A percentile compares a stretch with the other conserved stretches of the same genome.
phyloP scores from a whole-genome alignment of 1,140 invertebrate species.

The Drosophila guanche region DNA sequence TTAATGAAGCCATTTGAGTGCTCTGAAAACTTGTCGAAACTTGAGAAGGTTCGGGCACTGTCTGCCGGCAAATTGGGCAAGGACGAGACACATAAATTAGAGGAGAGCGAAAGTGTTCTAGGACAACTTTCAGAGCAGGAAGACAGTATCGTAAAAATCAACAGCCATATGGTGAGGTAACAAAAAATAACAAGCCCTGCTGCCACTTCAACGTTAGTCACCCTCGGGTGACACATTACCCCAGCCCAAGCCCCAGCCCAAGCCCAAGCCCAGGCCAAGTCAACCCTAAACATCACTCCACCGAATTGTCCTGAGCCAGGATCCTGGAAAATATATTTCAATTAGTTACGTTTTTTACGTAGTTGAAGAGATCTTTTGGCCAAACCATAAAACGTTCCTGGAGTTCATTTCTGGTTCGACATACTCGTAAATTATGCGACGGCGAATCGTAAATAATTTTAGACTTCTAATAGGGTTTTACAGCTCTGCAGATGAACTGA shows the following conservation, averaged over 20 bases:
- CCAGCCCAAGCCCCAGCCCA: slow-evolving; percentile 14
- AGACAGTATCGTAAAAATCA: slow-evolving; percentile 67
- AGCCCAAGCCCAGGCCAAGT: too few relatives aligned
- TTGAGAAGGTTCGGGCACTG: slow-evolving; percentile 29
- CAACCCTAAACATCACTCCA: slow-evolving; percentile 37
- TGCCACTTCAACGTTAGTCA: slow-evolving; percentile 41
- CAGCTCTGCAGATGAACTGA: slow-evolving; percentile 26
- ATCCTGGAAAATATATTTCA: slow-evolving; percentile 70
- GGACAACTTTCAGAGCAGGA: slow-evolving; percentile 32
- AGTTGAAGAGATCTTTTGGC: slow-evolving; percentile 52
- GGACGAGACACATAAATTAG: slow-evolving; percentile 58
- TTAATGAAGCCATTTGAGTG: slow-evolving; percentile 69
- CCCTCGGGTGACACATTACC: slow-evolving; percentile 63
- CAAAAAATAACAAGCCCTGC: slow-evolving; percentile 74
- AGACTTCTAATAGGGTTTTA: slow-evolving; percentile 70
- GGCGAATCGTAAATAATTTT: slow-evolving; percentile 75
- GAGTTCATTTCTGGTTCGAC: slow-evolving; percentile 62
- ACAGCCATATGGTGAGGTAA: slow-evolving; percentile 76
- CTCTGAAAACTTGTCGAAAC: slow-evolving; percentile 51
- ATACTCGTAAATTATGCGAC: slow-evolving; percentile 69
- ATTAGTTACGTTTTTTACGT: slow-evolving; percentile 63
- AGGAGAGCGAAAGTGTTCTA: slow-evolving; percentile 46
- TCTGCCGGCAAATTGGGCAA: slow-evolving; percentile 51
- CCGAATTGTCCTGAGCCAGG: slow-evolving; percentile 5
- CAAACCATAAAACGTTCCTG: slow-evolving; percentile 60